Base-by-base conservation (phyloP, 64 coral and sea anemone genomes). In the Cladopsammia gracilis region DNA sequence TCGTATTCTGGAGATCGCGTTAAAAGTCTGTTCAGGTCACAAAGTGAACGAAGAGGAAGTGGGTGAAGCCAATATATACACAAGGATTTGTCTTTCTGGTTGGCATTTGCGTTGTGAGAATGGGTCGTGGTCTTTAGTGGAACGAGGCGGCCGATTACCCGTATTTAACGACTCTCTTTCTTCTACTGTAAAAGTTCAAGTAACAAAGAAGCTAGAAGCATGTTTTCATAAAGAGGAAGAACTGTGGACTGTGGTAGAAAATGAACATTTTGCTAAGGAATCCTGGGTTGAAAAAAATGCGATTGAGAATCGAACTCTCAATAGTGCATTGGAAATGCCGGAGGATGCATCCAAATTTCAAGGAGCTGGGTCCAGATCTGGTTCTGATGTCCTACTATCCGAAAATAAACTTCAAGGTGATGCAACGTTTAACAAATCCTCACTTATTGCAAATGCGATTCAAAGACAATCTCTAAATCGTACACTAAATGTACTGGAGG, bases 1-100 rank as follows among this genome's bases (percentile, higher is more conserved):
- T 67, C 80, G 62, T 22, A 43, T 84, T 3, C 80, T 84, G 12
- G 15, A 68, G 11, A 19, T 84, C 42, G 60, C 22, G 6, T n/a
- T 84, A 13, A 84, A 62, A 18, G 46, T 67, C 48, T 84, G 60
- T 25, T 66, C 80, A 10, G 60, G 43, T 51, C 61, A 68, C 4
- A 84, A 84, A 44, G 20, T 10, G 3, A 68, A 84, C 58, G 80
- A 84, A 67, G 80, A 84, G 80, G 80, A 84, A 84, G 80, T 84
- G 11, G 80, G 80, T n/a, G 61, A 68, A 49, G 58, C 43, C 20
- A 84, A 84, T 50, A 51, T 7, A 4, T 68, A 67, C 22, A 24
- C 60, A 50, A 84, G 62, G 13, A 84, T 84, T 50, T 84, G 80
- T 46, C 80, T 84, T 68, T 84, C 80, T 50, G 80, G 80, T 0